phyloP scores from a whole-genome alignment of 2,888 invertebrate species.

The Isotomurus palustris region DNA sequence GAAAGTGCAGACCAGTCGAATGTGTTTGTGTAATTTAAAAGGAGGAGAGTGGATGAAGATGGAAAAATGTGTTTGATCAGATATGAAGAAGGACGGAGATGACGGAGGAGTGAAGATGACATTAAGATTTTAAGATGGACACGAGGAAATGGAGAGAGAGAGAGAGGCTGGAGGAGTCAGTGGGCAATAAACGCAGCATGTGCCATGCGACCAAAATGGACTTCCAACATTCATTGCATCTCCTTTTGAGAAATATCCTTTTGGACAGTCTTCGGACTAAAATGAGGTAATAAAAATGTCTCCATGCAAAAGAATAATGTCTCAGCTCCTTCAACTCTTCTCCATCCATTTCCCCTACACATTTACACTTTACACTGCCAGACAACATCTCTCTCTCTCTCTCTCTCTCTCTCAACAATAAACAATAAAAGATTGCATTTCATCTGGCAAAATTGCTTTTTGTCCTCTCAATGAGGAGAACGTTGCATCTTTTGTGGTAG shows the following conservation, averaged over 20 bases:
- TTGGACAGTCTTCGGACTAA: conserved; percentile 3
- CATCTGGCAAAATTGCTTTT: too few relatives aligned
- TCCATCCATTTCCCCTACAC: background rate
- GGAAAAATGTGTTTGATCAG: background rate
- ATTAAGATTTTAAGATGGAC: too few relatives aligned
- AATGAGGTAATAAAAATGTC: conserved; percentile 21
- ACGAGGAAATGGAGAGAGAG: conserved; percentile 4
- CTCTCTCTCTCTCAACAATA: too few relatives aligned
- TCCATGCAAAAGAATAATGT: conserved; percentile 13
- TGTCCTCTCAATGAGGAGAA: too few relatives aligned
- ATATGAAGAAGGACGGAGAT: conserved; percentile 1
- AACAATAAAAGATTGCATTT: too few relatives aligned
- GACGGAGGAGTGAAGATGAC: too few relatives aligned
- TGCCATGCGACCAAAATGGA: conserved; percentile 2
- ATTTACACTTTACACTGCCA: too few relatives aligned
- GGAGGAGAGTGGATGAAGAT: background rate
- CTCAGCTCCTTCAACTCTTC: conserved; percentile 7
- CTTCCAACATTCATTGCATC: background rate
- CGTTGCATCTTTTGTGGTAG: too few relatives aligned
- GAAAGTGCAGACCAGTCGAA: too few relatives aligned
- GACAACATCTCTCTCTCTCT: too few relatives aligned
- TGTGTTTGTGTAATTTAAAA: too few relatives aligned
- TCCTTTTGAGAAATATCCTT: background rate
- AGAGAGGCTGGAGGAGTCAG: conserved; percentile 8
- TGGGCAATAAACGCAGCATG: conserved; percentile 17